Percentiles rank a stretch among this genome's conserved stretches.
These are phyloP conservation scores for Nestor notabilis DNA, from an alignment of 2,113 vertebrate genomes.

Conservation along the genomic window DNA sequence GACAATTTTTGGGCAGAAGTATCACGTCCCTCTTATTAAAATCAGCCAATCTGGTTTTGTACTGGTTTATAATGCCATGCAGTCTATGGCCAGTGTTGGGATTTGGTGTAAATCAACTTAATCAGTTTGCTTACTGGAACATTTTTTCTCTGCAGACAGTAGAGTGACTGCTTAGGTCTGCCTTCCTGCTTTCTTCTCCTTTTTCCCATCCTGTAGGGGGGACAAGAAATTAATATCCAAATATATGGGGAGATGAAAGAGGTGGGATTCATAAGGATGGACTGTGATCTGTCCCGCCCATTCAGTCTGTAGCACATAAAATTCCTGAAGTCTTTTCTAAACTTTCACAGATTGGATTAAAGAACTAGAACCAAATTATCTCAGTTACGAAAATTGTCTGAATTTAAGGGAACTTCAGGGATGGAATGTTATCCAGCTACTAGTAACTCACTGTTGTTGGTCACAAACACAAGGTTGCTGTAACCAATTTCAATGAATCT, in stretches of 20 bases:
- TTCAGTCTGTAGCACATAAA: not conserved
- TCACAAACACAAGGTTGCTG: not conserved
- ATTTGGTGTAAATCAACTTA: not conserved
- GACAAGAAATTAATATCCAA: not conserved
- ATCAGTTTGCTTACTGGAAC: not conserved
- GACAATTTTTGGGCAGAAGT: not conserved
- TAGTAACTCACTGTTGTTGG: not conserved
- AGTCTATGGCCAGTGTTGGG: not conserved
- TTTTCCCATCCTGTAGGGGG: not conserved
- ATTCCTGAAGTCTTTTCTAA: not conserved
- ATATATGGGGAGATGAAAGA: not conserved
- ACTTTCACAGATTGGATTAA: too few relatives aligned
- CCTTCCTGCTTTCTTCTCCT: not conserved
- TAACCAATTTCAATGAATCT: not conserved
- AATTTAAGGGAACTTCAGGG: not conserved
- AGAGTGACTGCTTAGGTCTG: not conserved
- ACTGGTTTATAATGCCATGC: not conserved
- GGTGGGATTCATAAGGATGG: not conserved
- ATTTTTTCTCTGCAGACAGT: not conserved
- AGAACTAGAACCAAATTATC: not conserved
- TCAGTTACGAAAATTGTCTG: not conserved
- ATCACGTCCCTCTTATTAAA: not conserved
- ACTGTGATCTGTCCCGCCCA: not conserved
- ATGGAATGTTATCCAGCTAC: not conserved
- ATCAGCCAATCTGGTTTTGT: not conserved